phyloP scores from a whole-genome alignment of 2,113 vertebrate genomes.

The Tamias sibiricus region DNA sequence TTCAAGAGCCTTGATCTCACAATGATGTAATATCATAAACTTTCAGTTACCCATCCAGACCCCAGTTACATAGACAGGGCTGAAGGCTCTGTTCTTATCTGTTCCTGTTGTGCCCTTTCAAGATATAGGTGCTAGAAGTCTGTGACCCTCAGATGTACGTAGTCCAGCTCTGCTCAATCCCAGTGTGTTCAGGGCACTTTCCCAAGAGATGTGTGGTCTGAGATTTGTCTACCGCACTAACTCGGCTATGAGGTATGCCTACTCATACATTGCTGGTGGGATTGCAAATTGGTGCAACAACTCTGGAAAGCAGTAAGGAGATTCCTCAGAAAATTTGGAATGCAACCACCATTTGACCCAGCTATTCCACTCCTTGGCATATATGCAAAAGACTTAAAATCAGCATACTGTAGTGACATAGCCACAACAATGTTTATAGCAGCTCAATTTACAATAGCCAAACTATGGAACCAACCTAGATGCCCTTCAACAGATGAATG shows the following conservation, averaged over 20 bases:
- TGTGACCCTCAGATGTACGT: not conserved
- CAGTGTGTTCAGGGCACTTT: not conserved
- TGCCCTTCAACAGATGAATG: no score
- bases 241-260: not conserved
- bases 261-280: no score
- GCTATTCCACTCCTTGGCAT: no score
- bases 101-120: not conserved
- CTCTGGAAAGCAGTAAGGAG: no score
- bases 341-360: no score
- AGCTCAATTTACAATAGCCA: no score
- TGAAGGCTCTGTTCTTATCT: not conserved
- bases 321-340: no score
- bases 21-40: not conserved
- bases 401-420: no score
- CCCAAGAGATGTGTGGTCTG: not conserved
- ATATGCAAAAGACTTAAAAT: no score
- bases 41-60: not conserved
- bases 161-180: not conserved
- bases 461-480: no score
- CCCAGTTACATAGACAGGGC: not conserved
- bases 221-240: not conserved
- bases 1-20: not conserved
- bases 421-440: no score
- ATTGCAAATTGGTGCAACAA: no score
- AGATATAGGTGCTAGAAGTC: not conserved